Base-by-base conservation (phyloP, 2,888 invertebrate species). In the Hypercompe scribonia region DNA sequence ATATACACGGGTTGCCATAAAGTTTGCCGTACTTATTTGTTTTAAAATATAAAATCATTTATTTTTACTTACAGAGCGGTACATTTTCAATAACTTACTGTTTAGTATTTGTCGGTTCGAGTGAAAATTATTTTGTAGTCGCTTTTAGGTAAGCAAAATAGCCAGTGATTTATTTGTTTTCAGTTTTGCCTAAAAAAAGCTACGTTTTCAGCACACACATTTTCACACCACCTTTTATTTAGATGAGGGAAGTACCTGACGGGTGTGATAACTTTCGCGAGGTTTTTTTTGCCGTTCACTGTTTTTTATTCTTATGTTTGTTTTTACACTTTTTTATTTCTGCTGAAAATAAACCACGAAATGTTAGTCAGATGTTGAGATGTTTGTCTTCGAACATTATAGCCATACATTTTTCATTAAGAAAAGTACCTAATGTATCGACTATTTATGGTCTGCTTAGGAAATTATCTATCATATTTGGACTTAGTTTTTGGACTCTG, bases 81-180 rank as follows among this genome's bases (percentile, higher is more conserved):
- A 66, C 33, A 66, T 15, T 68, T 63, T 64, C 34, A 36, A 71
- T 65, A 65, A 58, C 68, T 61, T 36, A 7, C 34, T 34, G 65
- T 65, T 69, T 61, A 33, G 65, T 73, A 65, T 69, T 68, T 46
- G 42, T 28, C n/a, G 54, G 39, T 54, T 72, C 33, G 18, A 58
- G 58, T 34, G 33, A 65, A 71, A 74, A 71, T 68, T 64, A 71
- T 71, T 74, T 70, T 68, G 71, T 71, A 64, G 63, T 58, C 24
- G 54, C 28, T 70, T 34, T 61, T 24, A n/a, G 18, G 70, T 71
- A 74, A 68, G 68, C 71, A 74, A 71, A 71, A 71, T 71, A 68
- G 42, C 34, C 68, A 68, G 61, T 82, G 82, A 83, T 83, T 83
- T 84, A 83, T 83, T 80, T 83, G 84, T 84, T 83, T 83, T 82